Evolutionary conservation across 2,888 invertebrate species (phyloP), one percentile per base, ranked within the genome.

Genomic region (Scaptomyza polygonia): DNA sequence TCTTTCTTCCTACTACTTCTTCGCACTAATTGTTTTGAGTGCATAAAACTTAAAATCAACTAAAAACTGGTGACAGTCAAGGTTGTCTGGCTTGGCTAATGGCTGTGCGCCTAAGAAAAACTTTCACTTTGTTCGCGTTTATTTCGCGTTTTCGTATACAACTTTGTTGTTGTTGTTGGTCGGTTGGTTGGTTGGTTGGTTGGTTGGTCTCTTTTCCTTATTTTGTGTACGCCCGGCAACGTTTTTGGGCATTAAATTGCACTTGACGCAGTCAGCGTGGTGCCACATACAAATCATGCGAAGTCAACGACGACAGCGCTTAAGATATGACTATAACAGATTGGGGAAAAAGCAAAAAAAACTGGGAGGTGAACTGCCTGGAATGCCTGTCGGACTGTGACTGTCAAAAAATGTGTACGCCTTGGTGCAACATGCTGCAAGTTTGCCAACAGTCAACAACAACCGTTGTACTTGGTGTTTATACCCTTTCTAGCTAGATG

Each of bases 171-270:
- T 47, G 65, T n/a, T n/a, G n/a, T n/a, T n/a, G n/a, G n/a, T n/a
- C n/a, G n/a, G 67, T 51, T 47, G 65, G 67, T 51, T 47, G 65
- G 67, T 51, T 47, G 65, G 67, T 51, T 47, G 65, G n/a, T n/a
- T n/a, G 2, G 21, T 3, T 21, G 21, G 4, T 25, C 25, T 25
- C 25, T 25, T 25, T 25, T 3, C 25, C 25, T 4, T 25, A 25
- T 25, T 25, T 25, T 4, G 25, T 25, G 25, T 25, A 25, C 40
- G 72, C 71, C n/a, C n/a, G n/a, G 69, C 77, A 71, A 55, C 67
- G 71, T 67, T 72, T 73, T 86, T 80, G 86, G 80, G 65, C 83
- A 83, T 73, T 83, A 86, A 84, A 67, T 69, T 80, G 84, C 77
- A 72, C 71, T 78, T 78, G 82, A 70, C 49, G 74, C 65, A 64